Percentiles rank a stretch among this genome's conserved stretches.
These are phyloP conservation scores for Pygocentrus nattereri DNA, from an alignment of 2,797 vertebrate genomes.

Conservation along the genomic window DNA sequence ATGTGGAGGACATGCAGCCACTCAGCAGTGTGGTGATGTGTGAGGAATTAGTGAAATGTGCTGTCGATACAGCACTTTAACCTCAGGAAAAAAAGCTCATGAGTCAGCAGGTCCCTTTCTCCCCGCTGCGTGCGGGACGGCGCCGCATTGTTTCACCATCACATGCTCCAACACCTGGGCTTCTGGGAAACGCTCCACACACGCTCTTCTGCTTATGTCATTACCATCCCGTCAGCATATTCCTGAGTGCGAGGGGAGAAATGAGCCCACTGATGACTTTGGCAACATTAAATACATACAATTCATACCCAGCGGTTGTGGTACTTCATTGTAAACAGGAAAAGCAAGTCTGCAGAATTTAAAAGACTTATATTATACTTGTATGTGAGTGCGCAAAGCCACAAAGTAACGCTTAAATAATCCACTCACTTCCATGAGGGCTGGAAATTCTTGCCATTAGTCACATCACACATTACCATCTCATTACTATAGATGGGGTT, in stretches of 20 bases:
- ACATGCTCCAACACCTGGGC: constrained; percentile 40
- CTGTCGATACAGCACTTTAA: constrained; percentile 49
- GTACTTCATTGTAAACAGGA: constrained; percentile 5
- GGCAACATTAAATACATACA: constrained; percentile 28
- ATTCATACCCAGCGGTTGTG: constrained; percentile 32
- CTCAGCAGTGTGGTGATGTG: constrained; percentile 21
- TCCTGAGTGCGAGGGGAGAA: constrained; percentile 20
- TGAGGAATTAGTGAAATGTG: constrained; percentile 44
- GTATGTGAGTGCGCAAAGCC: constrained; percentile 9
- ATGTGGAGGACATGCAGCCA: constrained; percentile 11
- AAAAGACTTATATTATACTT: background rate
- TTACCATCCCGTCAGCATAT: constrained; percentile 46
- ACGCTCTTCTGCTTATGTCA: constrained; percentile 22
- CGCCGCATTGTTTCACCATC: constrained; percentile 38
- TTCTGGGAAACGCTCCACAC: constrained; percentile 34
- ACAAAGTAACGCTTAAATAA: constrained; percentile 16
- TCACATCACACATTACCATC: constrained; percentile 53
- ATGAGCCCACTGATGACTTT: constrained; percentile 26
- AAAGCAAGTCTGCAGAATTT: constrained; percentile 45
- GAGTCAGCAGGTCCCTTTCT: constrained; percentile 46
- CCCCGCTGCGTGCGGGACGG: background rate
- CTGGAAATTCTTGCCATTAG: constrained; percentile 37
- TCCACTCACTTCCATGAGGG: background rate
- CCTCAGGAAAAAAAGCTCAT: constrained; percentile 18
- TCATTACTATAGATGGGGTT: constrained; percentile 69